These are phyloP conservation scores for Cremastinae sp. DNA, from an alignment of 2,888 invertebrate genomes.

Conservation along the genomic window DNA sequence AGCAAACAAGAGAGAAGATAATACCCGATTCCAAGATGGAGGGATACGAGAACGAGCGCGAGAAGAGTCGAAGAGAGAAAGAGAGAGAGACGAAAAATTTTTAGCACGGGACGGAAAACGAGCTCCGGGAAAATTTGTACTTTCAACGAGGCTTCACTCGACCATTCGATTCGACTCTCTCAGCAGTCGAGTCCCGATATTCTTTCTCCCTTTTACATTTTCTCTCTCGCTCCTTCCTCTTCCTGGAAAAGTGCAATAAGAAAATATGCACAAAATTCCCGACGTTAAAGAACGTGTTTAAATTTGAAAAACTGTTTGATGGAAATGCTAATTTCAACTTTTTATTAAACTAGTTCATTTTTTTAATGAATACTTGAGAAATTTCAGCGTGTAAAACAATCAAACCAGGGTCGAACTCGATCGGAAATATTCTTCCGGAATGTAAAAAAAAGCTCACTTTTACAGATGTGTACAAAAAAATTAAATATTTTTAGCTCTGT, in stretches of 20 bases:
- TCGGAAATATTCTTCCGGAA: no score
- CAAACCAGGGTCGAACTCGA: no score
- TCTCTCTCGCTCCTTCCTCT: constrained; percentile 12
- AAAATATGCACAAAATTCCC: constrained; percentile 35
- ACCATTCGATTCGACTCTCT: constrained; percentile 41
- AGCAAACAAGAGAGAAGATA: constrained; percentile 34
- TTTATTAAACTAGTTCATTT: no score
- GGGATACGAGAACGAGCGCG: constrained; percentile 18
- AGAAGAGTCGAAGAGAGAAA: constrained; percentile 21
- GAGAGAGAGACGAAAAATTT: constrained; percentile 15
- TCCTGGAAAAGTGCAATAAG: constrained; percentile 38
- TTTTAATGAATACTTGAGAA: no score
- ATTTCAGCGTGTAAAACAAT: no score
- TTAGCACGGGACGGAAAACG: constrained; percentile 3
- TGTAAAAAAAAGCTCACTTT: no score
- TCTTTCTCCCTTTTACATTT: neutral
- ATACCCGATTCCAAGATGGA: constrained; percentile 39
- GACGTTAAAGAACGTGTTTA: no score
- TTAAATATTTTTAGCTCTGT: no score
- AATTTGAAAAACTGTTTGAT: no score
- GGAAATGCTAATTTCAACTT: no score
- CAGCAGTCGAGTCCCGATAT: constrained; percentile 29
- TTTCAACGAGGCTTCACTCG: constrained; percentile 34
- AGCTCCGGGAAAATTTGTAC: constrained; percentile 40
- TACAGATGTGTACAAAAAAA: no score